Evolutionary conservation across 2,888 invertebrate genomes (phyloP).

Genomic region (Dendrolimus houi): DNA sequence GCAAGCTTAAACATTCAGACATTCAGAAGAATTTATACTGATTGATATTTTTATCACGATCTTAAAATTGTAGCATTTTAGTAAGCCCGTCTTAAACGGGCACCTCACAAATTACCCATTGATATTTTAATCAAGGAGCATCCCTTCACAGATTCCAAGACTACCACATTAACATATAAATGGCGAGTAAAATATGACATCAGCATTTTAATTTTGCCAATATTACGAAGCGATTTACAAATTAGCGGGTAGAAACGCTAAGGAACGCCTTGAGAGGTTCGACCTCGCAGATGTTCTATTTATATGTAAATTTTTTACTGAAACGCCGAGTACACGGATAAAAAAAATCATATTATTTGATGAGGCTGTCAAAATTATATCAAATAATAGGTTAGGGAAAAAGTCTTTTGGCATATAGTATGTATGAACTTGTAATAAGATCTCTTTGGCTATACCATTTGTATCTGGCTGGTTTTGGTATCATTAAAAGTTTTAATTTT

Average conservation of each 20-base stretch:
- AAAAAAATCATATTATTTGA: conserved; percentile 68
- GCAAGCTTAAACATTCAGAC: conserved; percentile 31
- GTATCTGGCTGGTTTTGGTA: too few relatives aligned
- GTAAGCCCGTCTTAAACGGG: conserved; percentile 28
- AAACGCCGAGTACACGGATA: conserved; percentile 59
- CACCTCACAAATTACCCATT: conserved; percentile 57
- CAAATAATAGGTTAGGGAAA: too few relatives aligned
- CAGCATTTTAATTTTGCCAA: conserved; percentile 74
- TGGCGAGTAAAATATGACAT: conserved; percentile 72
- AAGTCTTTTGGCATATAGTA: too few relatives aligned
- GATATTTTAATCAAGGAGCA: conserved; percentile 64
- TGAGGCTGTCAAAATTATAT: conserved; percentile 29
- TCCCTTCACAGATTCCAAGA: conserved; percentile 44
- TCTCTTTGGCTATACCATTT: too few relatives aligned
- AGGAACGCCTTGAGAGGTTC: conserved; percentile 64
- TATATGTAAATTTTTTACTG: conserved; percentile 71
- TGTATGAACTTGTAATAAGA: too few relatives aligned
- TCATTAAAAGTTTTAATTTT: too few relatives aligned
- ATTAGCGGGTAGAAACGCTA: conserved; percentile 71
- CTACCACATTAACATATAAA: conserved; percentile 68
- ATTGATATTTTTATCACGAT: conserved; percentile 38
- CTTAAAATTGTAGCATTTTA: conserved; percentile 21
- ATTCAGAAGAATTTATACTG: conserved; percentile 10
- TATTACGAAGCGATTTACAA: conserved; percentile 74
- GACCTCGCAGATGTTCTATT: conserved; percentile 73